Base-by-base conservation (phyloP, 2,888 invertebrate species). In the Disparrhopalites patrizii region DNA sequence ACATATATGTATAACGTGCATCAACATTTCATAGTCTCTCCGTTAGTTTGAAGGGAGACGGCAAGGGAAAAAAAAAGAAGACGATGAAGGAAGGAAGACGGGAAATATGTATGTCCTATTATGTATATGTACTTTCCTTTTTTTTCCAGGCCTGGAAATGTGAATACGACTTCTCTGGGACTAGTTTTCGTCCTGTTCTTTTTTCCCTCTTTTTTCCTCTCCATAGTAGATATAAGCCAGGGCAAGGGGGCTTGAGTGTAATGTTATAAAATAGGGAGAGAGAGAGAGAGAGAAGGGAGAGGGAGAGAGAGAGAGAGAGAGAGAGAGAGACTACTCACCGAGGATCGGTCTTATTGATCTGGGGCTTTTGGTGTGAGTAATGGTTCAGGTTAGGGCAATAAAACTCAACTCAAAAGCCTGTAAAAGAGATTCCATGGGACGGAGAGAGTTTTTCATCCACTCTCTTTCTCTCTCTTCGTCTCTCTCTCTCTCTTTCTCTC, bases 301-400 rank as follows among this genome's bases (percentile, higher is more conserved):
- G 27, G 27, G 50, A 27, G 3, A 50, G 50, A 25, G 27, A 50
- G 23, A 55, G 55, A 30, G 31, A 55, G 28, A 55, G 55, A 33
- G 33, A 55, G 55, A 55, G 55, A 55, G 55, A 33, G 54, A 54
- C 52, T 52, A 52, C 55, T 55, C 55, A 55, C 55, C 38, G 64
- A 64, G 57, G 65, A 52, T 58, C 58, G 65, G 58, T 51, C 54
- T 58, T 65, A 65, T 65, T 65, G 65, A 65, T 65, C 65, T 58
- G 57, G 50, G 57, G 55, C 55, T 63, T 64, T 43, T 64, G 58
- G 65, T 65, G 65, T 58, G 65, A 65, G 65, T 65, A 65, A 65
- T 65, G 58, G 58, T 30, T 57, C 47, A 58, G 65, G 57, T 65
- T 52, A 43, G 43, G 43, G 43, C 43, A 43, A 43, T 33, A 55